Conservation (phyloP, 2,113 vertebrate genomes). For the Dipodomys merriami region DNA sequence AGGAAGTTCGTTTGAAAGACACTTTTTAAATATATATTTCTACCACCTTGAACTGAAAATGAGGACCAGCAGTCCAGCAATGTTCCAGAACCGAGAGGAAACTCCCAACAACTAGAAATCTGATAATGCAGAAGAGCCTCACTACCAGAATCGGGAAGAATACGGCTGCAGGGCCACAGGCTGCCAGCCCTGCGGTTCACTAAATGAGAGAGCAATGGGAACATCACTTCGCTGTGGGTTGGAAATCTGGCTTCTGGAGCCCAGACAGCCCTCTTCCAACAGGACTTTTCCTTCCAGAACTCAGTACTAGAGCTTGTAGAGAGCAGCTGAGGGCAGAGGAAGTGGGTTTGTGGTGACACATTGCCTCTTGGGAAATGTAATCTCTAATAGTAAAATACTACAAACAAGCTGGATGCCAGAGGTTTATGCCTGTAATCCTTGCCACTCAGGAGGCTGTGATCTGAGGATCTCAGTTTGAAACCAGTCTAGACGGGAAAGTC, state of each 20-base stretch:
- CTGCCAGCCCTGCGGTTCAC: not conserved
- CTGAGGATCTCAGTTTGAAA: too few species aligned
- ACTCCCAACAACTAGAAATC: not conserved
- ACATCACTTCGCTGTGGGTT: not conserved
- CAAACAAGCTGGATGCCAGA: too few species aligned
- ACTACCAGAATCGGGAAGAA: not conserved
- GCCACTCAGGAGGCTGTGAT: too few species aligned
- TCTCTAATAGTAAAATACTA: not conserved
- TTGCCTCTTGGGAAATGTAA: not conserved
- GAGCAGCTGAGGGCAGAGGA: not conserved
- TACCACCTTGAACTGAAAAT: not conserved
- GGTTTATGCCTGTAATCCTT: too few species aligned
- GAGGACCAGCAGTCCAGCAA: not conserved
- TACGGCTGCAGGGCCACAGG: too few species aligned
- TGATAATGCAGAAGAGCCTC: not conserved
- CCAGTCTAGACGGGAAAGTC: too few species aligned
- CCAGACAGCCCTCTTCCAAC: not conserved
- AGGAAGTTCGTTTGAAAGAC: not conserved
- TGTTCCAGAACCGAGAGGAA: not conserved
- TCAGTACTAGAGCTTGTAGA: not conserved
- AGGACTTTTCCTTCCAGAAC: not conserved
- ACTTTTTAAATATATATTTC: not conserved
- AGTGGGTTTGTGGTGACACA: not conserved
- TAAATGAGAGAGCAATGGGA: not conserved
- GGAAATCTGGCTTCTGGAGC: fast-evolving